Conservation (phyloP, 2,888 invertebrate genomes). For the Yponomeuta sedellus region DNA sequence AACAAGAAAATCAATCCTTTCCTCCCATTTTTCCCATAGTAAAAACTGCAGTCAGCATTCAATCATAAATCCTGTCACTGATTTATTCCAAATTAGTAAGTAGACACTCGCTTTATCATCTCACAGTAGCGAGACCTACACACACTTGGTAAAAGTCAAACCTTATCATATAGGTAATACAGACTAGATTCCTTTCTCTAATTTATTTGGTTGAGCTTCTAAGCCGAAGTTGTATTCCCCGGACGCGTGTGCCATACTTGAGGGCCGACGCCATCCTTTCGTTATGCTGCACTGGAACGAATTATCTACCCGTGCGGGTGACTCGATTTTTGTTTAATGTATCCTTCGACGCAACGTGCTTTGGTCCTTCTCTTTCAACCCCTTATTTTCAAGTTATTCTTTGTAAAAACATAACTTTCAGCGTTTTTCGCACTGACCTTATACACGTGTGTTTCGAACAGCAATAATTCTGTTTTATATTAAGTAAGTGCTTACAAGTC, state of each 20-base stretch:
- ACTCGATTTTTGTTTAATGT: slow-evolving; percentile 13
- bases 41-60: slow-evolving; percentile 4
- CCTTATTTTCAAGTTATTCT: too few relatives aligned
- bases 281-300: slow-evolving; percentile 68
- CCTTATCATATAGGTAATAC: slow-evolving; percentile 19
- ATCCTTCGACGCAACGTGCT: too few relatives aligned
- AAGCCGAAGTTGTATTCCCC: slow-evolving; percentile 38
- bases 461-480: too few relatives aligned
- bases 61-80: slow-evolving; percentile 40
- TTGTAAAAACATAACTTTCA: too few relatives aligned
- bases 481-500: too few relatives aligned
- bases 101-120: slow-evolving; percentile 3
- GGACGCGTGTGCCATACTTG: slow-evolving; percentile 59
- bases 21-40: neutral
- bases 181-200: slow-evolving; percentile 21
- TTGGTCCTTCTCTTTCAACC: too few relatives aligned
- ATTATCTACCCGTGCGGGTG: slow-evolving; percentile 57
- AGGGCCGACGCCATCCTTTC: slow-evolving; percentile 53
- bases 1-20: neutral
- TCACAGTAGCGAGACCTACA: neutral
- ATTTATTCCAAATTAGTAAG: slow-evolving; percentile 42
- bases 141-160: neutral
- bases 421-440: too few relatives aligned
- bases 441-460: too few relatives aligned
- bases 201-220: slow-evolving; percentile 19